Evolutionary conservation across 2,888 invertebrate genomes (phyloP).

Genomic region (Isoperla grammatica): DNA sequence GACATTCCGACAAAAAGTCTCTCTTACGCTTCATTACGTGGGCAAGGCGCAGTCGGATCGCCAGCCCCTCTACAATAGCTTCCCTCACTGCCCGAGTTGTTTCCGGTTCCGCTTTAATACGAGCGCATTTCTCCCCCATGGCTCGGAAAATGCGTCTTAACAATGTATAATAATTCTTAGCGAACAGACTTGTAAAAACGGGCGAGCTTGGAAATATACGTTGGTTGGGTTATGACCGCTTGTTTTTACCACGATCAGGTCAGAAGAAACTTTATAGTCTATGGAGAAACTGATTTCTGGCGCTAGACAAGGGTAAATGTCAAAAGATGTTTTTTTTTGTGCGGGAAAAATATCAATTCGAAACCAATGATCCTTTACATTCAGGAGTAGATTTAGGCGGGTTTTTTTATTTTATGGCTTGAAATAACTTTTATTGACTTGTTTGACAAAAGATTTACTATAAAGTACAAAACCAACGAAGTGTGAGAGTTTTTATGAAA

Average conservation of each 20-base stretch:
- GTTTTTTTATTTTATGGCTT: no score
- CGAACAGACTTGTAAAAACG: neutral
- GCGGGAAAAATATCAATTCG: no score
- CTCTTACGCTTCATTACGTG: slow-evolving; percentile 3
- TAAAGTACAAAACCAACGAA: no score
- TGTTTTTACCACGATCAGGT: no score
- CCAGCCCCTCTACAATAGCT: neutral
- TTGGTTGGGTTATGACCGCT: neutral
- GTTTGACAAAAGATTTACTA: no score
- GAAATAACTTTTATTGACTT: no score
- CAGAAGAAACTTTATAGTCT: neutral
- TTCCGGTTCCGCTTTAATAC: neutral
- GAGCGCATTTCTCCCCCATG: no score
- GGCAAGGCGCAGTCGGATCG: neutral
- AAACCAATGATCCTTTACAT: no score
- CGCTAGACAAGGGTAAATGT: neutral
- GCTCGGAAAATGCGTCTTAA: neutral
- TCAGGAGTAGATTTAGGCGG: no score
- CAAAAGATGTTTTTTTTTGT: neutral
- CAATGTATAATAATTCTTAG: neutral
- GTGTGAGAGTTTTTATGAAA: no score
- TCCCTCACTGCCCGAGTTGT: neutral
- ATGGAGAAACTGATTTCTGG: no score
- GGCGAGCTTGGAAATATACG: neutral
- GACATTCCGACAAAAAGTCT: neutral